Conservation (phyloP, 1,140 invertebrate genomes). For the Hylaeus volcanicus region DNA sequence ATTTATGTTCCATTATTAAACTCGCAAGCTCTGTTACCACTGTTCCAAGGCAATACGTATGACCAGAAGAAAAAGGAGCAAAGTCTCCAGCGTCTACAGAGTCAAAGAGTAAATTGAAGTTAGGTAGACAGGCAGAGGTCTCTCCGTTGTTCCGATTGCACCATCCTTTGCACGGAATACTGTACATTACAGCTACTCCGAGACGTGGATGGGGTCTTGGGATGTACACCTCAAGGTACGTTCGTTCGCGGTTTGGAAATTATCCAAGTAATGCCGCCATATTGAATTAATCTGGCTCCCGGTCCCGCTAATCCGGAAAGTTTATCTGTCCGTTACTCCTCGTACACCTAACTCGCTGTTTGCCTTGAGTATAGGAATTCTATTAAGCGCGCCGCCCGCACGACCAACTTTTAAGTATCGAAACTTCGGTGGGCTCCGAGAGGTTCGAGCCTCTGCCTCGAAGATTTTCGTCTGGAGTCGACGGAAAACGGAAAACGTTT, state of each 20-base stretch:
- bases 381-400: slow-evolving; percentile 14
- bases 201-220: not conserved
- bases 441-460: not conserved
- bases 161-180: not conserved
- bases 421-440: slow-evolving; percentile 16
- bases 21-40: too few species aligned
- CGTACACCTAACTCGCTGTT: not conserved
- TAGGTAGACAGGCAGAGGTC: not conserved
- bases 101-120: not conserved
- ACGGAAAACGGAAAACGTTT: slow-evolving; percentile 20
- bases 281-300: slow-evolving; percentile 33
- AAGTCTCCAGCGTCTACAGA: not conserved
- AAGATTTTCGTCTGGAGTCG: not conserved
- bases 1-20: too few species aligned
- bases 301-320: not conserved
- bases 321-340: slow-evolving; percentile 24
- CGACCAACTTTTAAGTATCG: slow-evolving; percentile 5
- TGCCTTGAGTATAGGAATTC: slow-evolving; percentile 20
- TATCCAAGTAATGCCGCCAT: slow-evolving; percentile 19
- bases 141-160: not conserved
- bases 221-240: not conserved
- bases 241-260: slow-evolving; percentile 21
- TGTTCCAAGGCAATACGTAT: too few species aligned
- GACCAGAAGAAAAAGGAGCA: not conserved
- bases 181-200: not conserved